A percentile compares a stretch with the other conserved stretches of the same genome.
Conservation (phyloP, 2,113 vertebrate genomes). For the Microtus montanus region DNA sequence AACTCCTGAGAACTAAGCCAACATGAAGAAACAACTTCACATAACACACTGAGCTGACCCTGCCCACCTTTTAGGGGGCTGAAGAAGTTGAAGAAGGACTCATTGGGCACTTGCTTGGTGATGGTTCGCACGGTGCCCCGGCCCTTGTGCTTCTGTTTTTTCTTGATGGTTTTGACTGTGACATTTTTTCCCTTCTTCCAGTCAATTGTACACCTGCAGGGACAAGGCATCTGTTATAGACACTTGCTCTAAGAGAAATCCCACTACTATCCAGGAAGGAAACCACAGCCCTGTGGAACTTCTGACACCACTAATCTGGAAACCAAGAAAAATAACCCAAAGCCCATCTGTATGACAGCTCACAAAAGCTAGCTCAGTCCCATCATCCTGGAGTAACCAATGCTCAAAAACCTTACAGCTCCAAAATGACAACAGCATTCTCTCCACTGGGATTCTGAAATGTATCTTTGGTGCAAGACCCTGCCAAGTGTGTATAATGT, state of each 20-base stretch:
- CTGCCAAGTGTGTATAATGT: rapidly evolving
- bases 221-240: rapidly evolving
- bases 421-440: not conserved
- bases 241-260: not conserved
- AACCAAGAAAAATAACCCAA: not conserved
- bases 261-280: rapidly evolving
- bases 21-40: not conserved
- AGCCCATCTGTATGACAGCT: rapidly evolving
- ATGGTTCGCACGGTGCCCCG: conserved; percentile 96
- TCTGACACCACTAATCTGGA: rapidly evolving
- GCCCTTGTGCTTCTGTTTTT: conserved; percentile 99
- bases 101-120: conserved; percentile 96
- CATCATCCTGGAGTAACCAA: not conserved
- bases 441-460: rapidly evolving
- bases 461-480: not conserved
- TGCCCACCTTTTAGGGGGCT: conserved; percentile 93
- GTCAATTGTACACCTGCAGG: conserved; percentile 93
- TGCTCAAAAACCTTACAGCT: not conserved
- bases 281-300: rapidly evolving
- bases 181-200: conserved; percentile 99
- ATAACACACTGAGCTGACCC: not conserved
- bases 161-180: conserved; percentile 97
- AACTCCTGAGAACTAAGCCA: not conserved
- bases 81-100: conserved; percentile 99
- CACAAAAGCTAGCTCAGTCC: too few species aligned